A percentile compares a stretch with the other conserved stretches of the same genome.
phyloP scores from a whole-genome alignment of 2,113 vertebrate species.

The Arizona elegans region DNA sequence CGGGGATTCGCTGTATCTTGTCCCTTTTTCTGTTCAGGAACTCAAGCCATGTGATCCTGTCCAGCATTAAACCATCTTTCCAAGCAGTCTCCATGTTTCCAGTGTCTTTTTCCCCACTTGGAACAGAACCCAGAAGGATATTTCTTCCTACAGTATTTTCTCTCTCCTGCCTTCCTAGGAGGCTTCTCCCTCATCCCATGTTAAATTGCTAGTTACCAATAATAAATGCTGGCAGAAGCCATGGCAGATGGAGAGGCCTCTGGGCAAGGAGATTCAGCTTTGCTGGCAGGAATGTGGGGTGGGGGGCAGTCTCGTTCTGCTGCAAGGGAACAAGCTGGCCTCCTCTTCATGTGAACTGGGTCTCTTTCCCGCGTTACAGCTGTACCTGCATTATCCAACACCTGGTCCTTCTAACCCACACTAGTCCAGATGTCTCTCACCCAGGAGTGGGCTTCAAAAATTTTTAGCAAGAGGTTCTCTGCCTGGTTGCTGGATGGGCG shows the following conservation, averaged over 20 bases:
- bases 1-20: too few relatives aligned
- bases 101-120: too few relatives aligned
- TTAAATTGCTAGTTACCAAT: slow-evolving; percentile 32
- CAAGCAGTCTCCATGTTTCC: too few relatives aligned
- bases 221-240: not conserved
- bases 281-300: not conserved
- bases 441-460: too few relatives aligned
- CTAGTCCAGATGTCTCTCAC: not conserved
- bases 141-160: not conserved
- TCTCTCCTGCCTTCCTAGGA: not conserved
- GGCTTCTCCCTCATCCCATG: not conserved
- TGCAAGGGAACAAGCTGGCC: not conserved
- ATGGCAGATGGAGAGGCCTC: not conserved
- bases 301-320: not conserved
- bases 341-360: not conserved
- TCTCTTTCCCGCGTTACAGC: not conserved
- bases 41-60: too few relatives aligned
- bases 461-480: too few relatives aligned
- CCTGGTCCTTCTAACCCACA: not conserved
- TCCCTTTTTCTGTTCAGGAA: too few relatives aligned
- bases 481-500: too few relatives aligned
- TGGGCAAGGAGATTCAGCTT: not conserved
- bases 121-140: too few relatives aligned
- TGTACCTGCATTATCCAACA: not conserved
- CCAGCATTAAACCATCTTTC: too few relatives aligned